These are phyloP conservation scores for Piliocolobus tephrosceles DNA, from an alignment of 2,113 vertebrate species.

Conservation along the genomic window DNA sequence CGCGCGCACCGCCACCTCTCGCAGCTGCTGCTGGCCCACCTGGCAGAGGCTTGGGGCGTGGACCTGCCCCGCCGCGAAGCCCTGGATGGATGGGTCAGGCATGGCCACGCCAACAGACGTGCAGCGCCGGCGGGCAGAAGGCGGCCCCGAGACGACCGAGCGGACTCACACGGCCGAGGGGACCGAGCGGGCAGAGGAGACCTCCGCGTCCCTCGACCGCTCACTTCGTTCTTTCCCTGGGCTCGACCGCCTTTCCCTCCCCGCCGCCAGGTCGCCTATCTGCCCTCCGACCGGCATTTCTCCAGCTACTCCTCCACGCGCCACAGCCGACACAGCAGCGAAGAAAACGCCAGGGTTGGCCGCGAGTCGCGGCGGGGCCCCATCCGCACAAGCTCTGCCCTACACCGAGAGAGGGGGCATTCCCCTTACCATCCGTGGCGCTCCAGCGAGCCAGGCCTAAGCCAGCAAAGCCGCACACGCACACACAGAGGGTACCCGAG, in stretches of 20 bases:
- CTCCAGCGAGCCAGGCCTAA: fast-evolving
- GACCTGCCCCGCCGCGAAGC: not conserved
- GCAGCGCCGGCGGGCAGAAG: fast-evolving
- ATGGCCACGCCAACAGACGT: fast-evolving
- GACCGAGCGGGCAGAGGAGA: not conserved
- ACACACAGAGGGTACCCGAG: fast-evolving
- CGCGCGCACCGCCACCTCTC: slow-evolving; percentile 84
- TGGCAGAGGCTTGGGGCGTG: slow-evolving; percentile 86
- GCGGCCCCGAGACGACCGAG: fast-evolving
- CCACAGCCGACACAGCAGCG: fast-evolving
- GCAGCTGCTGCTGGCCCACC: slow-evolving; percentile 82
- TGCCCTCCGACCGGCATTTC: no score
- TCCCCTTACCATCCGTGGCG: not conserved
- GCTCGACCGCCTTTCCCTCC: fast-evolving
- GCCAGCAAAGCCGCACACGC: not conserved
- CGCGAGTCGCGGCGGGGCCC: not conserved
- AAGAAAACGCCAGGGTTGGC: no score
- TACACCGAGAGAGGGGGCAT: not conserved
- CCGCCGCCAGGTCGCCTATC: fast-evolving
- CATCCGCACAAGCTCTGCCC: not conserved
- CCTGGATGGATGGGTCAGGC: not conserved
- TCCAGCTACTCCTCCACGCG: fast-evolving
- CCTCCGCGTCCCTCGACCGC: fast-evolving
- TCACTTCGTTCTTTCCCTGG: fast-evolving
- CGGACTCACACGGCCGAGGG: no score